These are phyloP conservation scores for Chironomus tentans DNA, from an alignment of 2,888 invertebrate species.

Conservation along the genomic window DNA sequence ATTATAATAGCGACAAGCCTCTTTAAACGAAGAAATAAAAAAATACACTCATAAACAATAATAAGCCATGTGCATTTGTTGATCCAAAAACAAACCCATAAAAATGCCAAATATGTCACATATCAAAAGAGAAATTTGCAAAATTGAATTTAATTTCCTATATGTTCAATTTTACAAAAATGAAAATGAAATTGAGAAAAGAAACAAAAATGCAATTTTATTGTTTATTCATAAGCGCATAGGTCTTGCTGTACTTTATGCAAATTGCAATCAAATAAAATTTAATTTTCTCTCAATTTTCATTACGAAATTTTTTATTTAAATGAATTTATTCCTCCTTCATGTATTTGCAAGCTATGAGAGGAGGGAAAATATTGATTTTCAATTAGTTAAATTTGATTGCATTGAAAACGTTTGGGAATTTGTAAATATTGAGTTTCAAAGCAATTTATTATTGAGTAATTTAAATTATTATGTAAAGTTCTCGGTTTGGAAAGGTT, in stretches of 20 bases:
- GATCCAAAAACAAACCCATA: background rate
- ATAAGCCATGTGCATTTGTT: background rate
- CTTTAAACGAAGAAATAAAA: background rate
- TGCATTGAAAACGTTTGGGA: background rate
- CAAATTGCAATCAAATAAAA: background rate
- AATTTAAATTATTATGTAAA: too few species aligned
- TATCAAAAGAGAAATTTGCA: background rate
- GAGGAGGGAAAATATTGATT: background rate
- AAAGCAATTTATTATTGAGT: too few species aligned
- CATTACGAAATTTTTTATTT: background rate
- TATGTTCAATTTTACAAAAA: background rate
- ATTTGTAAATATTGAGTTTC: too few species aligned
- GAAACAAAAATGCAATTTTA: background rate
- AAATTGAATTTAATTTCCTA: too few species aligned
- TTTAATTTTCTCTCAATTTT: background rate
- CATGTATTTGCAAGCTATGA: background rate
- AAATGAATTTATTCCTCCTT: background rate
- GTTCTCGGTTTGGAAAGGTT: too few species aligned
- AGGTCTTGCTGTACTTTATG: background rate
- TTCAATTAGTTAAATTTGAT: background rate
- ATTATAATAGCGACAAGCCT: background rate
- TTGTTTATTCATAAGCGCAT: background rate
- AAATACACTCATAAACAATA: background rate
- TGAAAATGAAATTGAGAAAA: background rate
- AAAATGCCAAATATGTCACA: background rate